These are phyloP conservation scores for Urosaurus nigricauda DNA, from an alignment of 2,797 vertebrate genomes.

Conservation along the genomic window DNA sequence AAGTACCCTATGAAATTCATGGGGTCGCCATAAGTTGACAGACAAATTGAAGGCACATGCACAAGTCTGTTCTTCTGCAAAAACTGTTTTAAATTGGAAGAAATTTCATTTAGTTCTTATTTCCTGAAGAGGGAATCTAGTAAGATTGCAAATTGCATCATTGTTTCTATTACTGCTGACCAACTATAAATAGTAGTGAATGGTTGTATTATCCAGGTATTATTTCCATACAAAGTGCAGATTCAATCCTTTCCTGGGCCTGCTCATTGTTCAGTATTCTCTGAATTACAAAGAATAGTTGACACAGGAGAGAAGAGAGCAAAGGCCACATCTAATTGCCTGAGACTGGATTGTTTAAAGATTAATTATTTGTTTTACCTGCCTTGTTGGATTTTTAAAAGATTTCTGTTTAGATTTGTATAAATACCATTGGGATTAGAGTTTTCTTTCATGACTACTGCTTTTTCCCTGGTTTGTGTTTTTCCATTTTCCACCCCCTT, in stretches of 20 bases:
- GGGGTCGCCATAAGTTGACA: too few relatives aligned
- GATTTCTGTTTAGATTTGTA: neutral
- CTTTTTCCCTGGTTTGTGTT: neutral
- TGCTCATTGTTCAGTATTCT: slow-evolving; percentile 41
- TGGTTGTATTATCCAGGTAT: slow-evolving; percentile 1
- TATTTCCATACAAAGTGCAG: slow-evolving; percentile 31
- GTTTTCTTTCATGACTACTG: neutral
- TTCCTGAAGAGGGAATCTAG: neutral
- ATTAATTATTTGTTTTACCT: slow-evolving; percentile 26
- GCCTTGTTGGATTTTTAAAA: slow-evolving; percentile 21
- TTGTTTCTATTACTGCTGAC: neutral
- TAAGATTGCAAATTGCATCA: neutral
- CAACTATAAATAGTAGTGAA: neutral
- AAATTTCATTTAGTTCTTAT: neutral
- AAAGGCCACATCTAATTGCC: slow-evolving; percentile 22
- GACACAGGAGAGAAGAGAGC: slow-evolving; percentile 17
- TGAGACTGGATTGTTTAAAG: slow-evolving; percentile 46
- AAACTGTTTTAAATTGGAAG: neutral
- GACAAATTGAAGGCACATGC: too few relatives aligned
- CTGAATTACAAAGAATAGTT: slow-evolving; percentile 41
- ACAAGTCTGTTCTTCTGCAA: neutral
- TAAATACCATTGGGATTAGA: neutral
- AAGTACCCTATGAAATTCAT: too few relatives aligned
- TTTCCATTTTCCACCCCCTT: neutral
- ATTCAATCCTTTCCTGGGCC: slow-evolving; percentile 28